Percentiles rank a stretch among this genome's conserved stretches.
Evolutionary conservation across 2,888 invertebrate genomes (phyloP).

Genomic region (Diarsia rubi): DNA sequence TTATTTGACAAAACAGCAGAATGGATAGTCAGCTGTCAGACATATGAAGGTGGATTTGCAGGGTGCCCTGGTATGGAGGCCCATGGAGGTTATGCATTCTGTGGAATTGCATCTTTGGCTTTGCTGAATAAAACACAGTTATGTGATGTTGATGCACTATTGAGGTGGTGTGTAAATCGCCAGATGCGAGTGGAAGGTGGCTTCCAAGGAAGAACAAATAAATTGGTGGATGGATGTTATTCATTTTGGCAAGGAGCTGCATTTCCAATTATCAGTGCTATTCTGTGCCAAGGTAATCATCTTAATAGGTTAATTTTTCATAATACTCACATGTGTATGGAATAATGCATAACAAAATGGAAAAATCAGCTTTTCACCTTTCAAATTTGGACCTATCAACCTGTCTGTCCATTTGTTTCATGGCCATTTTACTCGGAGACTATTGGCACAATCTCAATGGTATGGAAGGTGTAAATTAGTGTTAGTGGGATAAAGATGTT

Average conservation of each 20-base stretch:
- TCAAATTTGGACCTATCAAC: neutral
- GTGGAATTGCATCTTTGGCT: slow-evolving; percentile 97
- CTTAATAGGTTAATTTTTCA: neutral
- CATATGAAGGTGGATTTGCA: slow-evolving; percentile 99
- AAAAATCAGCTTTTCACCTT: neutral
- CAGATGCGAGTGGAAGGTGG: slow-evolving; percentile 99
- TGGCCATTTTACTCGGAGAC: neutral
- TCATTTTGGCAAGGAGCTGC: slow-evolving; percentile 99
- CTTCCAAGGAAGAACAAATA: slow-evolving; percentile 99
- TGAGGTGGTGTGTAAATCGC: slow-evolving; percentile 96
- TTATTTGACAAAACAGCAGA: slow-evolving; percentile 96
- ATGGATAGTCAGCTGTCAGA: slow-evolving; percentile 99
- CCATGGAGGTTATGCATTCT: slow-evolving; percentile 99
- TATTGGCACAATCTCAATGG: slow-evolving; percentile 3
- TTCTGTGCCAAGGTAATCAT: slow-evolving; percentile 90
- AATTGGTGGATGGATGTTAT: slow-evolving; percentile 99
- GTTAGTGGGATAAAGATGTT: neutral
- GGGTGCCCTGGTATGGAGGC: slow-evolving; percentile 98
- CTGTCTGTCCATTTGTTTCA: neutral
- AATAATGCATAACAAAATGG: neutral
- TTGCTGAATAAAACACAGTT: slow-evolving; percentile 94
- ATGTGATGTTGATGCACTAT: slow-evolving; percentile 94
- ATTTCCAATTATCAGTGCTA: slow-evolving; percentile 96
- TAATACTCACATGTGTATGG: neutral
- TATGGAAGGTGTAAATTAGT: neutral